Evolutionary conservation across 2,113 vertebrate genomes (phyloP).

Genomic region (Gopherus flavomarginatus): DNA sequence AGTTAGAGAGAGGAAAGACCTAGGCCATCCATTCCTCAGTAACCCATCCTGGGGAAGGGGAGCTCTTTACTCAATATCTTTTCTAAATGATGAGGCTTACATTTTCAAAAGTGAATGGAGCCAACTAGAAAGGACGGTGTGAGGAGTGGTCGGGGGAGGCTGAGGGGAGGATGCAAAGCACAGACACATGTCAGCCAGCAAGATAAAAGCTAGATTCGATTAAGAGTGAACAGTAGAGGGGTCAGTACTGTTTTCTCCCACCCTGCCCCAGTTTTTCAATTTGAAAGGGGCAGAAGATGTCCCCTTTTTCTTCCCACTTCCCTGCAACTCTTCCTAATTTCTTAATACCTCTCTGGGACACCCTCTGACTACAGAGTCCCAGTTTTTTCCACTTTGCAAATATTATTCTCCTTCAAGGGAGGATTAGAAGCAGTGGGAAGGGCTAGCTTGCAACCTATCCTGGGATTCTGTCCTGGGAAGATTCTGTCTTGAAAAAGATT

Average conservation of each 20-base stretch:
- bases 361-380: not conserved
- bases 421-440: not conserved
- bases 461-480: not conserved
- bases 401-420: not conserved
- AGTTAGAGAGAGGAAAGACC: accelerated
- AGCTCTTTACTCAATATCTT: not conserved
- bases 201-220: not conserved
- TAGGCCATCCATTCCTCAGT: accelerated
- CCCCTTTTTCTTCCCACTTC: not conserved
- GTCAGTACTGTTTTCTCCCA: conserved; percentile 1
- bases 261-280: not conserved
- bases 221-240: not conserved
- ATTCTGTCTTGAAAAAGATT: not conserved
- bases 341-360: accelerated
- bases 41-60: not conserved
- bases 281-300: not conserved
- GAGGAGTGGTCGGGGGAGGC: not conserved
- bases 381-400: accelerated
- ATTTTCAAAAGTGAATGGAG: conserved; percentile 13
- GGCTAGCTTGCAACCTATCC: not conserved
- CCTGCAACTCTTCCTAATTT: not conserved
- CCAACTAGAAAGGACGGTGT: conserved; percentile 25
- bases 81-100: conserved; percentile 9
- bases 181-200: not conserved
- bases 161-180: not conserved